These are phyloP conservation scores for Lepus europaeus DNA, from an alignment of 2,113 vertebrate species.

Conservation along the genomic window DNA sequence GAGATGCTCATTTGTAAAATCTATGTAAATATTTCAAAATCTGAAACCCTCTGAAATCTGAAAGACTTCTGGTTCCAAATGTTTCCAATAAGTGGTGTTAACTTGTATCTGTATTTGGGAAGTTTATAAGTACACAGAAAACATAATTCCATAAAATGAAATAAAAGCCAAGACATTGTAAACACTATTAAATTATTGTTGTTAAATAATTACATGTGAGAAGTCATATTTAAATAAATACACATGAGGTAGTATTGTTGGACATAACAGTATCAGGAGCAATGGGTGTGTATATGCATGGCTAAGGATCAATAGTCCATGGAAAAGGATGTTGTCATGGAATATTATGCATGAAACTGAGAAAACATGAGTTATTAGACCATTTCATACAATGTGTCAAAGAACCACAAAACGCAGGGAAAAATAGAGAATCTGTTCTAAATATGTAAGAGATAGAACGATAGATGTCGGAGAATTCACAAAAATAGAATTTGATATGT, in stretches of 20 bases:
- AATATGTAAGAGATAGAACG: background rate
- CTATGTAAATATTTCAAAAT: background rate
- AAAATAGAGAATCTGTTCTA: background rate
- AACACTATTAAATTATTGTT: background rate
- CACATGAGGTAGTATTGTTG: background rate
- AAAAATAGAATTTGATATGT: slow-evolving; percentile 8
- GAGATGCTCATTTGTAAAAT: background rate
- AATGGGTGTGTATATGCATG: background rate
- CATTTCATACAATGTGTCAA: background rate
- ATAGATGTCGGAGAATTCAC: background rate
- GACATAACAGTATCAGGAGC: background rate
- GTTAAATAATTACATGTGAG: background rate
- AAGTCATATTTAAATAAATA: background rate
- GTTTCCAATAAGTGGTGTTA: background rate
- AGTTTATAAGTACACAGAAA: background rate
- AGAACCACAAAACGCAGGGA: background rate
- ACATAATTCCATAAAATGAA: background rate
- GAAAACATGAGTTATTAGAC: background rate
- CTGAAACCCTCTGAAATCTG: background rate
- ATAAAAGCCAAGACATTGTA: too few species aligned
- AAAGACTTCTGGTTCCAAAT: background rate
- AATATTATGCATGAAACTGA: background rate
- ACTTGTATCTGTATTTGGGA: background rate
- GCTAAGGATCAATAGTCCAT: background rate
- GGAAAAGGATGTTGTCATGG: background rate